phyloP scores from a whole-genome alignment of 2,797 vertebrate species.

The Brotula barbata region DNA sequence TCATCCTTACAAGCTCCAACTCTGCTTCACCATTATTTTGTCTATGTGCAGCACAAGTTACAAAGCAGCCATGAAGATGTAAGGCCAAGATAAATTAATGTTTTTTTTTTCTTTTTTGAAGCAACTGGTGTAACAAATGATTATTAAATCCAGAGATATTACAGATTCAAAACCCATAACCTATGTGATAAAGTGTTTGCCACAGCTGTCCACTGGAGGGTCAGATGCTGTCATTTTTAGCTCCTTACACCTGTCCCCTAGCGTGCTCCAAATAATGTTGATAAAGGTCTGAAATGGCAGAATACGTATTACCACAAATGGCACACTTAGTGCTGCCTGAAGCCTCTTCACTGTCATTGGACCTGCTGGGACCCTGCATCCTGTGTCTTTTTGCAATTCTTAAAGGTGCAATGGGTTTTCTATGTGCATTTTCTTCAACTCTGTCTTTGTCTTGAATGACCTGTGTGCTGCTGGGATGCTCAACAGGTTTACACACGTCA shows the following conservation, averaged over 20 bases:
- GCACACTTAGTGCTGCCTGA: constrained; percentile 66
- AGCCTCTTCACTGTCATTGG: constrained; percentile 21
- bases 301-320: constrained; percentile 71
- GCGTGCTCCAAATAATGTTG: constrained; percentile 83
- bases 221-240: not conserved
- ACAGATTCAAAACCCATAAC: not conserved
- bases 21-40: not conserved
- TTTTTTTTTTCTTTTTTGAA: not conserved
- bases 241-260: constrained; percentile 72
- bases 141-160: not conserved
- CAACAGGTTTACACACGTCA: constrained; percentile 7
- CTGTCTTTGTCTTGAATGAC: constrained; percentile 10
- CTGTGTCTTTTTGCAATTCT: constrained; percentile 25
- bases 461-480: constrained; percentile 1
- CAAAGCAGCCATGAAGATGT: not conserved
- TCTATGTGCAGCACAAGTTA: not conserved
- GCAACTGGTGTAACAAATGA: not conserved
- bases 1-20: not conserved
- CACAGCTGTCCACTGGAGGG: not conserved
- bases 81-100: not conserved
- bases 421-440: constrained; percentile 16
- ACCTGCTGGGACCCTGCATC: constrained; percentile 11
- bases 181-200: not conserved
- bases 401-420: constrained; percentile 24
- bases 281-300: constrained; percentile 74